Evolutionary conservation across 2,888 invertebrate genomes (phyloP).

Genomic region (Clanis bilineata): DNA sequence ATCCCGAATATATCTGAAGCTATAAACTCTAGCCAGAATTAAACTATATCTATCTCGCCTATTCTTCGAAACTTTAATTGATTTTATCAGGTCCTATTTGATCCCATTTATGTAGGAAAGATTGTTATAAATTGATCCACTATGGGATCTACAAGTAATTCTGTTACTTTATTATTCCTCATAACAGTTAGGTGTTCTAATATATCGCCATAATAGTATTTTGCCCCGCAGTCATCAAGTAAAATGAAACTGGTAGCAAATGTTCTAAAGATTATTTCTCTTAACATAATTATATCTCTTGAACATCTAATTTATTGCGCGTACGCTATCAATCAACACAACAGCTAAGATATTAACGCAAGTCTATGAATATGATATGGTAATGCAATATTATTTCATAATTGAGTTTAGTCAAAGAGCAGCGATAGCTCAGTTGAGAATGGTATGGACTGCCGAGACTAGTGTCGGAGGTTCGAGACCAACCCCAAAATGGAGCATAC

Average conservation of each 20-base stretch:
- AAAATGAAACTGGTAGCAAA: not conserved
- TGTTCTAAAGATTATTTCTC: not conserved
- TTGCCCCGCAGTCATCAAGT: not conserved
- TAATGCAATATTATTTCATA: not conserved
- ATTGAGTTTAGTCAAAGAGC: too few species aligned
- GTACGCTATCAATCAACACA: not conserved
- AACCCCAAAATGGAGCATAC: too few species aligned
- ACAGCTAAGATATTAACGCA: not conserved
- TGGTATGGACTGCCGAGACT: too few species aligned
- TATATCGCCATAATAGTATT: not conserved
- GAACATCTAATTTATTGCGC: slow-evolving; percentile 1
- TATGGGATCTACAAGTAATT: not conserved
- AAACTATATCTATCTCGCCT: not conserved
- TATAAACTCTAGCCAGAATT: not conserved
- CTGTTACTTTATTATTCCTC: not conserved
- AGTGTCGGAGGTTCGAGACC: too few species aligned
- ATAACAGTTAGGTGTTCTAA: slow-evolving; percentile 3
- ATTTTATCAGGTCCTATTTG: not conserved
- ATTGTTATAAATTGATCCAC: not conserved
- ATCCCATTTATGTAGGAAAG: not conserved
- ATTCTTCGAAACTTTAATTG: slow-evolving; percentile 3
- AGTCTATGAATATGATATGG: not conserved
- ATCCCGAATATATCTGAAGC: slow-evolving; percentile 1
- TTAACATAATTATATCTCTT: not conserved
- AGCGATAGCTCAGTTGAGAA: too few species aligned